Evolutionary conservation across 2,113 vertebrate species (phyloP), one percentile per base, ranked within the genome.

Genomic region (Ophthalmolycus amberensis): DNA sequence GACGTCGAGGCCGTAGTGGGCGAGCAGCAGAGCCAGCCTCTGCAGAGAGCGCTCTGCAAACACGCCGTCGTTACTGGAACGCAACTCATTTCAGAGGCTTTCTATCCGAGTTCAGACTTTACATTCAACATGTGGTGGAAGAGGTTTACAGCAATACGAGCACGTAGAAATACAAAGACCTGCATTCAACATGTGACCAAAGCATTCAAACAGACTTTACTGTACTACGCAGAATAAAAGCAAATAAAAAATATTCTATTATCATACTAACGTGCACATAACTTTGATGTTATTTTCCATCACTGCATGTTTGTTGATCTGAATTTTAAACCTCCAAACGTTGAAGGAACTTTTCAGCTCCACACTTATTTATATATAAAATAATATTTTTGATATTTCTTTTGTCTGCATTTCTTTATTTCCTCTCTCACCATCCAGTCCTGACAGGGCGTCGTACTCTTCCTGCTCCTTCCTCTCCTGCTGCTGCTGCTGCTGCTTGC

Each of bases 1-100:
- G 62, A 97, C 72, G 34, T 96, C 95, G 12, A 97, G 90, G n/a
- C 96, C 95, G 0, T 96, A 96, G 88, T 94, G 95, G 0, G 96
- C 93, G 56, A 98, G 91, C 46, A 97, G 92, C 32, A 95, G 90
- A 4, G 95, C 91, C 75, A 98, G 64, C 48, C 90, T 96, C 90
- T 96, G 95, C 86, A 96, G 80, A 9, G 93, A 90, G n/a, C 58
- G 50, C 20, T 92, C 95, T 96, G 80, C 5, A 8, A 67, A 32
- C 62, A 59, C 58, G 29, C 8, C 2, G 27, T 34, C 32, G 29
- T 29, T 20, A 27, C 52, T 59, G 52, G 20, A n/a, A 3, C 15
- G 5, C 1, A 68, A 4, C 46, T 37, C 7, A 6, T 46, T 2
- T n/a, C 67, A 48, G 9, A 68, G 27, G 20, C 44, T 14, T 32